These are phyloP conservation scores for Tragelaphus strepsiceros DNA, from an alignment of 2,113 vertebrate species.

Conservation along the genomic window DNA sequence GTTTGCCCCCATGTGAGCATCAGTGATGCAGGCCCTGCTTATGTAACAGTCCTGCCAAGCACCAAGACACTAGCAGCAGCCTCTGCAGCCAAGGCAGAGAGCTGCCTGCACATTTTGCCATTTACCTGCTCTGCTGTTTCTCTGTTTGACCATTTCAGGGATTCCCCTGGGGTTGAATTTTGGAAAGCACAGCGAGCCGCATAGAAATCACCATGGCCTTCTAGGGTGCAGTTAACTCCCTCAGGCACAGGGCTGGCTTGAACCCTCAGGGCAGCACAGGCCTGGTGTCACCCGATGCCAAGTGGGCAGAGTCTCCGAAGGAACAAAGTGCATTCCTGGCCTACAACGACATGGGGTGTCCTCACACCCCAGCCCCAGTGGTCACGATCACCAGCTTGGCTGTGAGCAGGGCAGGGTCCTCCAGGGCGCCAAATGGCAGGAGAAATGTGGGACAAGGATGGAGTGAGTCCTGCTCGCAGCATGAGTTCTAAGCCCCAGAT, in stretches of 20 bases:
- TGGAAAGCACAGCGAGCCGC: neutral
- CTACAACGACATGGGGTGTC: neutral
- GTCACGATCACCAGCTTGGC: neutral
- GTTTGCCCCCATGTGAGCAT: neutral
- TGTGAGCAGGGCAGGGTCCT: neutral
- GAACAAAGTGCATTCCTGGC: too few relatives aligned
- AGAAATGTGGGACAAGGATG: neutral
- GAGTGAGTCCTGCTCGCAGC: rapidly evolving
- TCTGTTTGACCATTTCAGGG: neutral
- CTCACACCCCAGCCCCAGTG: rapidly evolving
- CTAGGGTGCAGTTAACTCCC: rapidly evolving
- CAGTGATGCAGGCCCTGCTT: neutral
- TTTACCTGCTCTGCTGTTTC: too few relatives aligned
- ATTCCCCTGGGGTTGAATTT: neutral
- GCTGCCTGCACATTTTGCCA: neutral
- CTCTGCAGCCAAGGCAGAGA: neutral
- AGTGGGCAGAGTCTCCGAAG: neutral
- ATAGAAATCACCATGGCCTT: neutral
- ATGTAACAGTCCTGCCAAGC: neutral
- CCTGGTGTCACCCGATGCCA: too few relatives aligned
- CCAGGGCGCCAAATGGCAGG: neutral
- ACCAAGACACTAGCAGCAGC: rapidly evolving
- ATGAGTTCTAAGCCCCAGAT: neutral
- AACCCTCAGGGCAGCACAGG: neutral
- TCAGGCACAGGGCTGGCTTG: rapidly evolving